Evolutionary conservation across 2,113 vertebrate genomes (phyloP), one percentile per base, ranked within the genome.

Genomic region (Pan troglodytes): DNA sequence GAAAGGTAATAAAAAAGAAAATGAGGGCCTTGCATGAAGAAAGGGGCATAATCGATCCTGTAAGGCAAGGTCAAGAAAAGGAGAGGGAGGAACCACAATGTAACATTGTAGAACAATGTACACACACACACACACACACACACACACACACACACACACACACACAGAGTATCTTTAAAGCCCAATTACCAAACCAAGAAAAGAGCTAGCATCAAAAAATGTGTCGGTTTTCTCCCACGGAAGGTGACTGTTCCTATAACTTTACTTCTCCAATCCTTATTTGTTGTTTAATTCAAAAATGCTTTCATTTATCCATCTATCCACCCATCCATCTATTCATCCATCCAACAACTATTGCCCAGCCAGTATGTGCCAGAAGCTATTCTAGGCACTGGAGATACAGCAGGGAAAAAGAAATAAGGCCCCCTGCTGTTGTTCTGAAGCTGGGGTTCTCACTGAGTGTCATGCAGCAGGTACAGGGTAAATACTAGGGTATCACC

Each of bases 391-490:
- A 13, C 10, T 27, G 5, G 6, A 79, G 32, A 10, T 13, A 8
- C 0, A 2, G 43, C 22, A 67, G 64, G 6, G 59, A 50, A 22
- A 57, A 45, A 14, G 38, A 70, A 35, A 61, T 55, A 20, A 17
- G n/a, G 6, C 1, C 8, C 16, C 16, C 6, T 7, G 43, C 64
- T 38, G 1, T 11, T 75, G 57, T 79, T 35, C 0, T 30, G 35
- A 40, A 75, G 23, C 30, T 30, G 23, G 7, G 5, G n/a, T 22
- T 52, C 45, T 14, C 27, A 38, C 0, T 12, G 22, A 17, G 10
- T 22, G 35, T 59, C 61, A 45, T 57, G 20, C 27, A 30, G 25
- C n/a, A 9, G 52, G 43, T 3, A 43, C 38, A 14, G 18, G 27
- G 43, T 23, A 64, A 70, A 22, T 23, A 73, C 32, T 13, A 23